phyloP scores from a whole-genome alignment of 30 jellyfish, hydroid and myxozoan genomes.

The Aurelia coerulea region DNA sequence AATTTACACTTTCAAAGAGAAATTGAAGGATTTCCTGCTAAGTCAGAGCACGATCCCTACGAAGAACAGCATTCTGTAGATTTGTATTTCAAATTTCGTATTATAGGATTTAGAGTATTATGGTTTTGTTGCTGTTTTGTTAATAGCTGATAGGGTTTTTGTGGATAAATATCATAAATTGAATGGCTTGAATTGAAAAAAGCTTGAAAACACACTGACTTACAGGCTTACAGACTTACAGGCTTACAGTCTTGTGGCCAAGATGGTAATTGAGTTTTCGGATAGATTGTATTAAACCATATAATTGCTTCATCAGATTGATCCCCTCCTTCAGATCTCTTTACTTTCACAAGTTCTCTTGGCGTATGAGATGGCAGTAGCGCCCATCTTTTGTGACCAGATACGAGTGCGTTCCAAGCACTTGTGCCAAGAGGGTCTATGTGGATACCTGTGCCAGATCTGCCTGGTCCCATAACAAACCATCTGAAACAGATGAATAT shows the following conservation, averaged over 20 bases:
- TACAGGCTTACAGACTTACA: slow-evolving; percentile 93
- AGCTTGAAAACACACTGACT: neutral
- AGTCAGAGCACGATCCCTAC: no score
- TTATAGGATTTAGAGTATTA: no score
- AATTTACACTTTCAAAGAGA: no score
- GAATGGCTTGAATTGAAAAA: no score
- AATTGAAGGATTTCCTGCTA: no score
- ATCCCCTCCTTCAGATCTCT: slow-evolving; percentile 88
- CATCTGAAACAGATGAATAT: slow-evolving; percentile 57
- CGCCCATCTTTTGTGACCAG: slow-evolving; percentile 98
- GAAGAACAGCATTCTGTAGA: no score
- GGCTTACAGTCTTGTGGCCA: slow-evolving; percentile 97
- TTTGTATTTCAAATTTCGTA: no score
- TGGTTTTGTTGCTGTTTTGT: no score
- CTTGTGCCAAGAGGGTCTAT: slow-evolving; percentile 99
- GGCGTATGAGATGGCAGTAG: slow-evolving; percentile 98
- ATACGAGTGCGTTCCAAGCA: slow-evolving; percentile 96
- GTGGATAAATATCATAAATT: no score
- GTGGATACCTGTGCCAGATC: slow-evolving; percentile 99
- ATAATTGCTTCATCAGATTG: slow-evolving; percentile 97
- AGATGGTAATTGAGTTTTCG: slow-evolving; percentile 84
- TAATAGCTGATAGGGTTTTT: no score
- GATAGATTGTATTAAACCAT: slow-evolving; percentile 85
- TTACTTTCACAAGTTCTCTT: slow-evolving; percentile 82
- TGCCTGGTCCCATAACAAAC: slow-evolving; percentile 95